Evolutionary conservation across 2,888 invertebrate genomes (phyloP).

Genomic region (Pseudococcus viburni): DNA sequence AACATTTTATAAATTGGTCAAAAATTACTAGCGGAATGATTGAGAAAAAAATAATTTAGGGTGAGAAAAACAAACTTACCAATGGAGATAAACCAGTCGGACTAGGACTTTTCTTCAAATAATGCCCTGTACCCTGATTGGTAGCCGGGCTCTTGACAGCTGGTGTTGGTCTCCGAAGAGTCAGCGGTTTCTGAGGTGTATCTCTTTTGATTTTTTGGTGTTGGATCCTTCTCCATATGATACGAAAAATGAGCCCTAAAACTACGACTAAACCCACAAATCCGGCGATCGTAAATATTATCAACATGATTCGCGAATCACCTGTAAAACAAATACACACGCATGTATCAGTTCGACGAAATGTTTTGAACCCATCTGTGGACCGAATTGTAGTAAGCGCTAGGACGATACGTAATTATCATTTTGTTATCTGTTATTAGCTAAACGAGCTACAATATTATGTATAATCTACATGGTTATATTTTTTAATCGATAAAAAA

Average conservation of each 20-base stretch:
- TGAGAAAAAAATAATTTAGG: not conserved
- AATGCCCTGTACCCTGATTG: slow-evolving; percentile 77
- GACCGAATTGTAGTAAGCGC: not conserved
- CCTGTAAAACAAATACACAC: slow-evolving; percentile 61
- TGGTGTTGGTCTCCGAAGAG: slow-evolving; percentile 81
- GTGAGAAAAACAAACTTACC: slow-evolving; percentile 70
- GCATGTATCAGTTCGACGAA: slow-evolving; percentile 14
- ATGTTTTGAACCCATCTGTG: slow-evolving; percentile 21
- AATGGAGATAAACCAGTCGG: slow-evolving; percentile 81
- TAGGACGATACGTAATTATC: not conserved
- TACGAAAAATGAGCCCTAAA: slow-evolving; percentile 47
- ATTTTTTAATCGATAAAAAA: not conserved
- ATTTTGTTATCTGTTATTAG: slow-evolving; percentile 22
- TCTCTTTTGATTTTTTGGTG: slow-evolving; percentile 62
- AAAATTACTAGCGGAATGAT: not conserved
- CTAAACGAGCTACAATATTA: not conserved
- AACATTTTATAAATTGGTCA: not conserved
- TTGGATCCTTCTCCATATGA: slow-evolving; percentile 60
- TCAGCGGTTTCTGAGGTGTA: slow-evolving; percentile 61
- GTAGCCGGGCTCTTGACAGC: slow-evolving; percentile 90
- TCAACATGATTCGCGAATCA: slow-evolving; percentile 57
- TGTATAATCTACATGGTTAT: not conserved
- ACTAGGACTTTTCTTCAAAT: slow-evolving; percentile 93
- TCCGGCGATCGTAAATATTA: slow-evolving; percentile 35
- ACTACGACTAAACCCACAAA: slow-evolving; percentile 38